Conservation (phyloP, 2,797 vertebrate species). For the Fistularia tabacaria region DNA sequence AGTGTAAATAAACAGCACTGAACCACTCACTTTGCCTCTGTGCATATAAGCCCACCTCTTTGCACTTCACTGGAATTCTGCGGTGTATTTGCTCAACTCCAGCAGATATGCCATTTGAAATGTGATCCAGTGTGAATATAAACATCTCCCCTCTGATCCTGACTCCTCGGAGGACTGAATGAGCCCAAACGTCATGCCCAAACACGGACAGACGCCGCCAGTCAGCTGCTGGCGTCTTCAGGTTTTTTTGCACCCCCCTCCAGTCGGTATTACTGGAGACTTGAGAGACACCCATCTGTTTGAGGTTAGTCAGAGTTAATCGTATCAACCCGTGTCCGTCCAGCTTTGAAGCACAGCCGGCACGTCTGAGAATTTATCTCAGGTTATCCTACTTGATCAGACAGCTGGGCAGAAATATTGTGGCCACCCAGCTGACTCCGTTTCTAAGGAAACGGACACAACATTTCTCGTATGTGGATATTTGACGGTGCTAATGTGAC, state of each 20-base stretch:
- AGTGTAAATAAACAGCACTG: no score
- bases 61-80: conserved; percentile 35
- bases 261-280: conserved; percentile 16
- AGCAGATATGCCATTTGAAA: conserved; percentile 61
- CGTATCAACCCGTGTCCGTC: conserved; percentile 39
- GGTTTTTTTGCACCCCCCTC: conserved; percentile 23
- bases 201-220: conserved; percentile 49
- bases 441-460: conserved; percentile 11
- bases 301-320: conserved; percentile 52
- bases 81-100: conserved; percentile 54
- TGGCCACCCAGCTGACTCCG: conserved; percentile 20
- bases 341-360: conserved; percentile 42
- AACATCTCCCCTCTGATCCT: conserved; percentile 59
- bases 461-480: conserved; percentile 12
- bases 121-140: conserved; percentile 61
- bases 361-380: conserved; percentile 43
- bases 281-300: conserved; percentile 44
- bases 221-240: conserved; percentile 62
- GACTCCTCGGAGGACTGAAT: conserved; percentile 46
- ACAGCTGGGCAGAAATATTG: conserved; percentile 21
- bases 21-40: conserved; percentile 29
- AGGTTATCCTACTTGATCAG: conserved; percentile 43
- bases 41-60: conserved; percentile 2
- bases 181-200: conserved; percentile 31
- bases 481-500: conserved; percentile 39